Base-by-base conservation (phyloP, 2,888 invertebrate species). In the Andrena trimmerana region DNA sequence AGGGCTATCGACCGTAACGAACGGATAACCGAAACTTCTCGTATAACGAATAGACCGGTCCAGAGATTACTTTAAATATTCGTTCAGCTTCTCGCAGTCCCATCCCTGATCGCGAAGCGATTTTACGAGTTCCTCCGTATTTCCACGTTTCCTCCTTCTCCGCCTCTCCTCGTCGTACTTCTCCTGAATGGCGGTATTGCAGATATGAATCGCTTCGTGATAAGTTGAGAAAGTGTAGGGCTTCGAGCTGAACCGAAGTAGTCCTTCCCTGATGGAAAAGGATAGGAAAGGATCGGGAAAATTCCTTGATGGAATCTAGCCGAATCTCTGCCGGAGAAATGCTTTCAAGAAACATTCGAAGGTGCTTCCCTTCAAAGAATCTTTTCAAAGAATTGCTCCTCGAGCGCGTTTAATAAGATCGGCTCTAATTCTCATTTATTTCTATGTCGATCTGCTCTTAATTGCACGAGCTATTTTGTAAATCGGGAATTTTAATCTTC, bases 211-310 rank as follows among this genome's bases (percentile, higher is more conserved):
- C 10, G 97, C 97, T 94, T 98, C 98, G 89, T 98, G 97, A 88
- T 97, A 96, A 92, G 97, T 97, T 68, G 96, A 96, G 66, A 98
- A 95, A 79, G 96, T 96, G 93, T 97, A 98, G 71, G 96, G 96
- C 93, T 97, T 97, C 0, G 97, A 97, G 92, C 98, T 98, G 94
- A 98, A 98, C 84, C 98, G 95, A 69, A 98, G 94, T 91, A 98
- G 98, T 90, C 97, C 97, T 90, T 97, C 96, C 90, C 95, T 95
- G 91, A 73, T 54, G 57, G 70, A 65, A 70, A 75, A 50, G 60
- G 59, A 85, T 48, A 5, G 57, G 29, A 72, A 24, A 33, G 60
- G 66, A 72, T 71, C 20, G 57, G 57, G 27, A 13, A 54, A 60
- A 67, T 70, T 72, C 69, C 59, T 70, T 80, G 65, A 72, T 72